Evolutionary conservation across 1,140 invertebrate species (phyloP), one percentile per base, ranked within the genome.

Genomic region (Papilio machaon): DNA sequence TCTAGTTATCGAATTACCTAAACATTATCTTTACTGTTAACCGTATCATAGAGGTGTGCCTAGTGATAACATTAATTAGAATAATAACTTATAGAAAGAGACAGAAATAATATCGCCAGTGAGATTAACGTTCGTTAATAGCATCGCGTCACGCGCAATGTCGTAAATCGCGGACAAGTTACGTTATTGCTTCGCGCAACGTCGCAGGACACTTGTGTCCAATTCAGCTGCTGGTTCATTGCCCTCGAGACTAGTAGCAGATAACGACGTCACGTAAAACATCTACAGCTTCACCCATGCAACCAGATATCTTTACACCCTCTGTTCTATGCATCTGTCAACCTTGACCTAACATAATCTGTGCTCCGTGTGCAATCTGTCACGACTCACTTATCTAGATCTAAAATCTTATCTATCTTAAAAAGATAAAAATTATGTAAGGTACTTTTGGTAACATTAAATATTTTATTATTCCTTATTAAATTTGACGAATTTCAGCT

Each of bases 211-310:
- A 89, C 87, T 91, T 89, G 88, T 87, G 88, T 90, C 89, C 89
- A 91, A 91, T 91, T 91, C 87, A 90, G 85, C 85, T 86, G 85
- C 85, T 86, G 90, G 91, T 90, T 92, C 91, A 89, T 88, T 88
- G 91, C 84, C 90, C 90, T 77, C 87, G 73, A 75, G 80, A 74
- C 80, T 83, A 81, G 86, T 86, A 85, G 90, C 86, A 88, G 88
- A 89, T 81, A 84, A 86, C 89, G 87, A 90, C 86, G 86, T 89
- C 87, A 90, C 85, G 85, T 85, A 86, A 79, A 88, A 86, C 87
- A 88, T 87, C 86, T 85, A 74, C 75, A 82, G 54, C 46, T 80
- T 82, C 73, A 67, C 73, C 83, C 54, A 81, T 78, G 74, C 54
- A 81, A 81, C 49, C 80, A 84, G 80, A 74, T 82, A 78, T 74